Conservation (phyloP, 2,797 vertebrate species). For the Coccyzus lansbergi region DNA sequence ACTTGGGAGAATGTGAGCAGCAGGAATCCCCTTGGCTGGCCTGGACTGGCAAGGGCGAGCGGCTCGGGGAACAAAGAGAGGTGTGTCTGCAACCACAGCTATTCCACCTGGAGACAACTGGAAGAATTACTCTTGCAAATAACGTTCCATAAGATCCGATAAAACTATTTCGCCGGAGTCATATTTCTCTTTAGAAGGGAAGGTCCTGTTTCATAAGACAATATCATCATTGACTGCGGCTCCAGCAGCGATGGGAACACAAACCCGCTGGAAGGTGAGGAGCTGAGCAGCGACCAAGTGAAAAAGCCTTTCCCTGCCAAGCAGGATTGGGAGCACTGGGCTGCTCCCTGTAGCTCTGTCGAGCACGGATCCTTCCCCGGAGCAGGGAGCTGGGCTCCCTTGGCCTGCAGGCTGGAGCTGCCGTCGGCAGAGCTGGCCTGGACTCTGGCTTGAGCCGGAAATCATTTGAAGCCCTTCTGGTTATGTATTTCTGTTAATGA, state of each 20-base stretch:
- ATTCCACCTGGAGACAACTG: conserved; percentile 63
- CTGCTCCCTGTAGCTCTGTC: neutral
- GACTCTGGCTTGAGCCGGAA: conserved; percentile 55
- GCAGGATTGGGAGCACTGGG: neutral
- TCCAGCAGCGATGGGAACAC: neutral
- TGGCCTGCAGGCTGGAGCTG: neutral
- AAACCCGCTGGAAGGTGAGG: conserved; percentile 7
- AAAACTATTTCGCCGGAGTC: conserved; percentile 29
- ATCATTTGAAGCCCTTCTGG: neutral
- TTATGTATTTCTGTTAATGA: conserved; percentile 71
- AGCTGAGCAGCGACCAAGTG: conserved; percentile 10
- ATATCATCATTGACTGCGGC: conserved; percentile 56
- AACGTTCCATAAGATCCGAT: conserved; percentile 55
- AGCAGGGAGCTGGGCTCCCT: neutral
- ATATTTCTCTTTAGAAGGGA: conserved; percentile 31
- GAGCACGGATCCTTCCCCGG: accelerated
- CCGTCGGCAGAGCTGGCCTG: neutral
- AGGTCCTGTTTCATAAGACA: conserved; percentile 65
- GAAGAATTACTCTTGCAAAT: conserved; percentile 22
- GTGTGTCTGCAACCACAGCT: conserved; percentile 66
- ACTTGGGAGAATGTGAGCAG: conserved; percentile 39
- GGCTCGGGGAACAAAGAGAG: conserved; percentile 64
- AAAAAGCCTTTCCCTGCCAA: conserved; percentile 32
- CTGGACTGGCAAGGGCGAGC: conserved; percentile 18
- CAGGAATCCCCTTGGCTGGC: conserved; percentile 58